A percentile compares a stretch with the other conserved stretches of the same genome.
These are phyloP conservation scores for Leistus spinibarbis DNA, from an alignment of 2,888 invertebrate genomes.

Conservation along the genomic window DNA sequence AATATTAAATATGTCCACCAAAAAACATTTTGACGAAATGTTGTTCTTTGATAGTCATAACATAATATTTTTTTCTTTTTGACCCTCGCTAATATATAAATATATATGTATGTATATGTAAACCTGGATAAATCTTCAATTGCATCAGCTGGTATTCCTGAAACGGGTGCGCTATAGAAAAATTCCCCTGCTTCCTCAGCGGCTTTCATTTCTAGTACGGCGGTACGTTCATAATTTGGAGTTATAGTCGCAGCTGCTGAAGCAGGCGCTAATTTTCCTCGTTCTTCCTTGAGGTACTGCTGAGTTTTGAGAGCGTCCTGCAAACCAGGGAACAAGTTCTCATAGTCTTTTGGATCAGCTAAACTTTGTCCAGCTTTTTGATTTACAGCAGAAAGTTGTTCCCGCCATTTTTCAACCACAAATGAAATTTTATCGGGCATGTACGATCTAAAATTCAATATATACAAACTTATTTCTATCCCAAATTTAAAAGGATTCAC, in stretches of 20 bases:
- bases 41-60: too few species aligned
- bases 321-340: constrained; percentile 92
- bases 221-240: constrained; percentile 71
- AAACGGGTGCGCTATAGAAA: constrained; percentile 47
- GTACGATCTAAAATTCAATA: constrained; percentile 73
- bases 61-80: too few species aligned
- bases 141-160: constrained; percentile 34
- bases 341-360: constrained; percentile 94
- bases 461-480: background rate
- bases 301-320: constrained; percentile 75
- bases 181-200: constrained; percentile 63
- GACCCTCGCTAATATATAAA: too few species aligned
- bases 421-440: constrained; percentile 89
- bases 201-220: constrained; percentile 72
- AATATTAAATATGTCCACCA: too few species aligned
- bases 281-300: constrained; percentile 63
- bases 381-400: constrained; percentile 76
- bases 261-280: constrained; percentile 63
- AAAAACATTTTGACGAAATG: too few species aligned
- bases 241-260: constrained; percentile 60
- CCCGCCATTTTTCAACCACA: constrained; percentile 88
- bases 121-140: constrained; percentile 5
- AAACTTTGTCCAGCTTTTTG: constrained; percentile 92
- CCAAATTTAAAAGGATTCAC: background rate
- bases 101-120: too few species aligned